Conservation (phyloP, 2,797 vertebrate genomes). For the Heliangelus exortis region DNA sequence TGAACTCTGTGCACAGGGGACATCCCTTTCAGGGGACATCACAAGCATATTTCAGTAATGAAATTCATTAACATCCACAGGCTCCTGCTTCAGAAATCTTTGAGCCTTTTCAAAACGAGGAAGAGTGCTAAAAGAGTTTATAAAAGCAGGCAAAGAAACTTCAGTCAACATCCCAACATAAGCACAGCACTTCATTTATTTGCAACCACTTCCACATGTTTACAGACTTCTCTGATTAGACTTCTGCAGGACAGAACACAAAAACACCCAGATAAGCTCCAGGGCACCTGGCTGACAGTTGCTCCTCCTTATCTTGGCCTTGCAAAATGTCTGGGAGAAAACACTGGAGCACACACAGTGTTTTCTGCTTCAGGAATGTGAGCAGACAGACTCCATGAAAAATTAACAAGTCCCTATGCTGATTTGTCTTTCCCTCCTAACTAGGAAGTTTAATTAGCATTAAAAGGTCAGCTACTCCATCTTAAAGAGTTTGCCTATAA, state of each 20-base stretch:
- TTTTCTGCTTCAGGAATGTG: slow-evolving; percentile 2
- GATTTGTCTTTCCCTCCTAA: slow-evolving; percentile 39
- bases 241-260: not conserved
- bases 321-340: slow-evolving; percentile 32
- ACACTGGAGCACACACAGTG: not conserved
- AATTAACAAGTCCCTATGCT: not conserved
- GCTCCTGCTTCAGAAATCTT: not conserved
- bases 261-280: slow-evolving; percentile 56
- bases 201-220: slow-evolving; percentile 12
- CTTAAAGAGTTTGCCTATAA: slow-evolving; percentile 23
- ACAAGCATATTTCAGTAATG: not conserved
- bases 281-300: slow-evolving; percentile 50
- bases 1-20: not conserved
- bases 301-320: slow-evolving; percentile 54
- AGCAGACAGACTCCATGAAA: not conserved
- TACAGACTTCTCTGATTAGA: slow-evolving; percentile 20
- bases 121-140: not conserved
- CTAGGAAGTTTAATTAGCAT: slow-evolving; percentile 45
- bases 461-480: slow-evolving; percentile 56
- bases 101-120: not conserved
- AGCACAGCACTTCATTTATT: not conserved
- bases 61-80: not conserved
- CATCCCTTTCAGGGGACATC: not conserved
- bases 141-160: not conserved
- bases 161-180: not conserved